phyloP scores from a whole-genome alignment of 2,888 invertebrate species.

The Spodoptera picta region DNA sequence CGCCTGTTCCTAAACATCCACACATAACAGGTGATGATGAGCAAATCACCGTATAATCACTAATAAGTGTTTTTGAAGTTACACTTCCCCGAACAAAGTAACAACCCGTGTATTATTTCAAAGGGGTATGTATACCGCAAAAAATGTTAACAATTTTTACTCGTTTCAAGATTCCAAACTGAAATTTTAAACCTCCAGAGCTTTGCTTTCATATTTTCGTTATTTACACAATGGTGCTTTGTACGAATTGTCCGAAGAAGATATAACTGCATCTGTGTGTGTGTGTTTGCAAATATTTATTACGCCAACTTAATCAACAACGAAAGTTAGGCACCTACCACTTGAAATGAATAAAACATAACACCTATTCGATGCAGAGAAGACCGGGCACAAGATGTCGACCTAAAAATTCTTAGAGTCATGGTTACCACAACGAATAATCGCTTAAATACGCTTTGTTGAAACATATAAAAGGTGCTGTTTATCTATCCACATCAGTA shows the following conservation, averaged over 20 bases:
- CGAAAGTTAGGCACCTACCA: too few relatives aligned
- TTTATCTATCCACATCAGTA: neutral
- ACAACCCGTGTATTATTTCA: conserved; percentile 16
- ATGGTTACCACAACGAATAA: too few relatives aligned
- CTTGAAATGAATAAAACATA: too few relatives aligned
- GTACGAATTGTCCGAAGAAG: conserved; percentile 5
- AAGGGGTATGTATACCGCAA: conserved; percentile 15
- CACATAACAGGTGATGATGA: conserved; percentile 10
- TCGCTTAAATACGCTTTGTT: too few relatives aligned
- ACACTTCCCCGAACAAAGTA: conserved; percentile 17
- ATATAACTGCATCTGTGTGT: too few relatives aligned
- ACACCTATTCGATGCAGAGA: too few relatives aligned
- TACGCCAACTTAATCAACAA: too few relatives aligned
- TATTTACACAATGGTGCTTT: conserved; percentile 20
- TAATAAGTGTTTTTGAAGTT: conserved; percentile 15
- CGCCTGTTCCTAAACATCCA: conserved; percentile 44
- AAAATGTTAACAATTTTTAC: conserved; percentile 27
- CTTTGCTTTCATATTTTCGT: neutral
- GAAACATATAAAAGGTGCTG: neutral
- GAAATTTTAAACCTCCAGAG: conserved; percentile 22
- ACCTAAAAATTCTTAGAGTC: too few relatives aligned
- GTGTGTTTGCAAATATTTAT: too few relatives aligned
- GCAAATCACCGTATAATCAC: conserved; percentile 30
- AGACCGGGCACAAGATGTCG: too few relatives aligned
- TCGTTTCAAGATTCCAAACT: conserved; percentile 10